phyloP scores from a whole-genome alignment of 2,113 vertebrate genomes.

The Oceanites oceanicus region DNA sequence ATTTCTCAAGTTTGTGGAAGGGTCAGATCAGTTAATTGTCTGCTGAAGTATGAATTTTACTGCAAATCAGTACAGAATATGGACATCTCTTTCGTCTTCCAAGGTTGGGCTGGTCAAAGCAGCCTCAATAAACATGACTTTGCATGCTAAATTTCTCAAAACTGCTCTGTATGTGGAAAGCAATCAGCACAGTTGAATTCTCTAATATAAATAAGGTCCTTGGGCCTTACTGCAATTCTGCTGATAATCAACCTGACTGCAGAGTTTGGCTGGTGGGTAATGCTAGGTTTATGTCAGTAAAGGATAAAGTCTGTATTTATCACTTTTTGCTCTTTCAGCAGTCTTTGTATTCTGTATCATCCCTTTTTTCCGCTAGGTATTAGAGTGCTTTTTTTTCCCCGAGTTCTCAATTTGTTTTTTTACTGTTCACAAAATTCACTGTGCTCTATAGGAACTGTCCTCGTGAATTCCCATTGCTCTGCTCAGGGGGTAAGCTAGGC shows the following conservation, averaged over 20 bases:
- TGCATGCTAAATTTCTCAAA: neutral
- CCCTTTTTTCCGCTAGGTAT: neutral
- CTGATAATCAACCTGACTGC: neutral
- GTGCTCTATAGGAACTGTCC: neutral
- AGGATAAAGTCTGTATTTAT: neutral
- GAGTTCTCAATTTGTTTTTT: neutral
- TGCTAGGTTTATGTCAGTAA: neutral
- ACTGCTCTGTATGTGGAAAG: neutral
- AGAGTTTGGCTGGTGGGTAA: neutral
- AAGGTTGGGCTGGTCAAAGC: neutral
- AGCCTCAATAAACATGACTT: neutral
- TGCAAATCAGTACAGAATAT: neutral
- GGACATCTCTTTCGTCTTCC: neutral
- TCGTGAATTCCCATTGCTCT: conserved; percentile 24
- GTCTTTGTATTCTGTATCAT: neutral
- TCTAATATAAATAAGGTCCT: neutral
- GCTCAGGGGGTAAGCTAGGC: neutral
- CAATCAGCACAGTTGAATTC: neutral
- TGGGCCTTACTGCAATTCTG: neutral
- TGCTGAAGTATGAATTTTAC: neutral
- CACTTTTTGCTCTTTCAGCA: neutral
- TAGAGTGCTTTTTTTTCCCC: neutral
- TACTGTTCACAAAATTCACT: neutral
- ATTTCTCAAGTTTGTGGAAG: neutral
- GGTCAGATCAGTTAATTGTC: neutral